Percentiles rank a stretch among this genome's conserved stretches.
These are phyloP conservation scores for Drosophila falleni DNA, from an alignment of 2,888 invertebrate species.

Conservation along the genomic window DNA sequence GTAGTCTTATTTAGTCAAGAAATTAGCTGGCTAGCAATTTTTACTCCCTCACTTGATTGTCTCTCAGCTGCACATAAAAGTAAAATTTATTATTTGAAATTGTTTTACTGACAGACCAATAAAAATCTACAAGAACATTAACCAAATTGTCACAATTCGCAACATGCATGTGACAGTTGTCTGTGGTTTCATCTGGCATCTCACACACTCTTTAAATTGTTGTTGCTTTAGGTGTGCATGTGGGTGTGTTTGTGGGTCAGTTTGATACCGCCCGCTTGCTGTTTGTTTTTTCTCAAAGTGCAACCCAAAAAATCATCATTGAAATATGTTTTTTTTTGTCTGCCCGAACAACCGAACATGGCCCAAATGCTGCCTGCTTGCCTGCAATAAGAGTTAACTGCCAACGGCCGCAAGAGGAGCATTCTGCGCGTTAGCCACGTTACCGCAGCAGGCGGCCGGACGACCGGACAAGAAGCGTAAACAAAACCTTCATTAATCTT, in stretches of 20 bases:
- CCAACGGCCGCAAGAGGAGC: constrained; percentile 15
- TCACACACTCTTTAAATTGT: constrained; percentile 4
- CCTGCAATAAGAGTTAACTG: constrained; percentile 10
- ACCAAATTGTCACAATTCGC: constrained; percentile 72
- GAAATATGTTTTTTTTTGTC: constrained; percentile 63
- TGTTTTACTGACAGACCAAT: constrained; percentile 60
- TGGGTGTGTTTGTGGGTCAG: constrained; percentile 56
- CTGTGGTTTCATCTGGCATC: constrained; percentile 43
- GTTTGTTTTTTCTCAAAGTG: constrained; percentile 49
- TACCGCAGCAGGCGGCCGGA: constrained; percentile 69
- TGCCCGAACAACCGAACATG: constrained; percentile 25
- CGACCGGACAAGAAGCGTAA: constrained; percentile 59
- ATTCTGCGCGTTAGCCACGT: constrained; percentile 41
- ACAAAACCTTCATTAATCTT: constrained; percentile 78
- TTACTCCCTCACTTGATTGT: not conserved
- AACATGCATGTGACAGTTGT: constrained; percentile 71
- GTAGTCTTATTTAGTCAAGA: not conserved
- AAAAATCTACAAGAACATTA: constrained; percentile 61
- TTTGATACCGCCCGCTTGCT: constrained; percentile 51
- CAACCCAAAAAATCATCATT: constrained; percentile 60
- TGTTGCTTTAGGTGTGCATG: not conserved
- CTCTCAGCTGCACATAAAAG: too few species aligned
- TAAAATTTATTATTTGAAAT: constrained; percentile 5
- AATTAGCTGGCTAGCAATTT: not conserved
- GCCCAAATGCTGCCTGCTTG: constrained; percentile 30